phyloP scores from a whole-genome alignment of 23 tunicate genomes.

The Clavelina lepadiformis region DNA sequence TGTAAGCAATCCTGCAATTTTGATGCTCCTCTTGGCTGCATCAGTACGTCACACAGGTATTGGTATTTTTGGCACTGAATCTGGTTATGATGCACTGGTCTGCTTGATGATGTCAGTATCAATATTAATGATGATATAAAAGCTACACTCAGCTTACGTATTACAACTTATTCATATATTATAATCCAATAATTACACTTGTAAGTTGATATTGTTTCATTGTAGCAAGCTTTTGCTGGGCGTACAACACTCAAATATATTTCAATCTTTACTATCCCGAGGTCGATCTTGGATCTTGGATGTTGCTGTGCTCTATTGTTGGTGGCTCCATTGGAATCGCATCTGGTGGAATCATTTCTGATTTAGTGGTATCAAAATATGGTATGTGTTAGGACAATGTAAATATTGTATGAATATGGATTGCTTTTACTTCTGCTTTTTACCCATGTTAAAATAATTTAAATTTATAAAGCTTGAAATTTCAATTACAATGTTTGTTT shows the following conservation, averaged over 20 bases:
- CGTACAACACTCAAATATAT: conserved; percentile 85
- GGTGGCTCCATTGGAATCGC: conserved; percentile 90
- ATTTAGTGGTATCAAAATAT: conserved; percentile 50
- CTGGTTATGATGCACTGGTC: too few species aligned
- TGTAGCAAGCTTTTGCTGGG: conserved; percentile 93
- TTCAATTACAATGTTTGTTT: too few species aligned
- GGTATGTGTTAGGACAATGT: conserved; percentile 23
- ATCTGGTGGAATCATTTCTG: conserved; percentile 85
- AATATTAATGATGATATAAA: too few species aligned
- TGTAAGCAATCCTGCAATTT: conserved; percentile 24
- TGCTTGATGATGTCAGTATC: too few species aligned
- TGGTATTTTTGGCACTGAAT: too few species aligned
- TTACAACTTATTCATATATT: too few species aligned
- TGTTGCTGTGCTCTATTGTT: conserved; percentile 64
- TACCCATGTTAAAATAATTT: too few species aligned
- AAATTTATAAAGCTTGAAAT: too few species aligned
- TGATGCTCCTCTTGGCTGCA: conserved; percentile 61
- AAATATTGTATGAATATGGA: background rate
- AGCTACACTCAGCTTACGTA: too few species aligned
- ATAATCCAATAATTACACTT: background rate
- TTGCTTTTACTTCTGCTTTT: too few species aligned
- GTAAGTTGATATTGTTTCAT: background rate
- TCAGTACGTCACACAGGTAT: conserved; percentile 74
- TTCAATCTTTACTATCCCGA: conserved; percentile 66
- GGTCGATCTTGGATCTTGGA: conserved; percentile 54